Evolutionary conservation across 2,113 vertebrate genomes (phyloP).

Genomic region (Tragelaphus buxtoni): DNA sequence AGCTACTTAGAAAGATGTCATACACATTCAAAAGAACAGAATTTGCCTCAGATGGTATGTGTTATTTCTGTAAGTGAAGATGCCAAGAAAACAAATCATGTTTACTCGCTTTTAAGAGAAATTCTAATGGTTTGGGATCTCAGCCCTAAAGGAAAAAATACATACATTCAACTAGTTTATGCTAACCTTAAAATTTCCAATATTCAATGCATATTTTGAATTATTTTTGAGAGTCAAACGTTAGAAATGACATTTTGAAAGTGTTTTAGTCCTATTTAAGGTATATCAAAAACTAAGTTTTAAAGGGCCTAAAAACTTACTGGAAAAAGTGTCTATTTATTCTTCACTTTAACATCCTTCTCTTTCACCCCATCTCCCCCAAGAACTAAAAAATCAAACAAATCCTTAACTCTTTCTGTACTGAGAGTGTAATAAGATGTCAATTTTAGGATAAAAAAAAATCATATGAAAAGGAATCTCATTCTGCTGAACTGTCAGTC

Average conservation of each 20-base stretch:
- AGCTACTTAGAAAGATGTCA: background rate
- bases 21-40: background rate
- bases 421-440: background rate
- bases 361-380: background rate
- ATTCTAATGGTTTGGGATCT: background rate
- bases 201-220: constrained; percentile 46
- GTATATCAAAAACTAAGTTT: background rate
- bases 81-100: background rate
- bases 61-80: constrained; percentile 40
- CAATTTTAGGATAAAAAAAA: constrained; percentile 73
- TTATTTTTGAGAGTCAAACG: constrained; percentile 55
- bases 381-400: constrained; percentile 36
- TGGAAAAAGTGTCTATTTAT: background rate
- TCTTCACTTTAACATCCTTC: constrained; percentile 38
- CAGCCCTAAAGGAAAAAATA: background rate
- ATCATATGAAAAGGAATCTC: constrained; percentile 86
- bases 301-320: background rate
- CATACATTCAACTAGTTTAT: background rate
- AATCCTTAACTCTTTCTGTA: constrained; percentile 41
- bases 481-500: constrained; percentile 69
- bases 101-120: background rate
- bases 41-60: background rate
- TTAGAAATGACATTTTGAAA: background rate
- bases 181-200: constrained; percentile 18
- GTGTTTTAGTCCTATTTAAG: constrained; percentile 40